Base-by-base conservation (phyloP, 2,113 vertebrate genomes). In the Butorides virescens region DNA sequence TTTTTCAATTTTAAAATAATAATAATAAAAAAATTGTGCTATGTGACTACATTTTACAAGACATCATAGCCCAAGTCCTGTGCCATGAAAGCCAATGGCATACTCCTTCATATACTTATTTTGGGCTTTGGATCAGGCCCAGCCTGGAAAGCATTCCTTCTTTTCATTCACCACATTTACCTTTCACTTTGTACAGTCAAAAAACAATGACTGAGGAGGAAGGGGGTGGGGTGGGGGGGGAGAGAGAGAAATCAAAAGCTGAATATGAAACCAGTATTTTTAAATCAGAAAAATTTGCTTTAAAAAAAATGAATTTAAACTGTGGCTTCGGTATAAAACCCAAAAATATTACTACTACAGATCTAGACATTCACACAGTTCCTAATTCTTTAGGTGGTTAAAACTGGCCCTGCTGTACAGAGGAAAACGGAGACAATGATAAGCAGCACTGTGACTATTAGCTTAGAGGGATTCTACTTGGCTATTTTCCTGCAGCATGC, bases 401-500 rank as follows among this genome's bases (percentile, higher is more conserved):
- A 85, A 82, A 63, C 67, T 47, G 53, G 87, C 86, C 90, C 78
- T 86, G 87, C 82, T 77, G 71, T 86, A 97, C 53, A 93, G 66
- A 94, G 73, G 50, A 82, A 97, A 92, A 81, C 8, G 25, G 88
- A 95, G 91, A 94, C 87, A 85, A 95, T 75, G 88, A 92, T 86
- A 91, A 76, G 61, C 92, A 88, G 93, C 86, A 93, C 74, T 92
- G 88, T 89, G 92, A 93, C 88, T 83, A 86, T 92, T 82, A 97
- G 97, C 97, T 90, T 95, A 93, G 88, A 95, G 91, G 95, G 94
- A 95, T 92, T 88, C 93, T 47, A 74, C 93, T 97, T 97, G 96
- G 96, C 95, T 95, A 55, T 93, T 91, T 96, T 97, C 96, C 98
- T 97, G 96, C 92, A 98, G 95, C 92, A 96, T 63, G 67, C 61